Evolutionary conservation across 2,888 invertebrate genomes (phyloP).

Genomic region (Strigamia crassipes): DNA sequence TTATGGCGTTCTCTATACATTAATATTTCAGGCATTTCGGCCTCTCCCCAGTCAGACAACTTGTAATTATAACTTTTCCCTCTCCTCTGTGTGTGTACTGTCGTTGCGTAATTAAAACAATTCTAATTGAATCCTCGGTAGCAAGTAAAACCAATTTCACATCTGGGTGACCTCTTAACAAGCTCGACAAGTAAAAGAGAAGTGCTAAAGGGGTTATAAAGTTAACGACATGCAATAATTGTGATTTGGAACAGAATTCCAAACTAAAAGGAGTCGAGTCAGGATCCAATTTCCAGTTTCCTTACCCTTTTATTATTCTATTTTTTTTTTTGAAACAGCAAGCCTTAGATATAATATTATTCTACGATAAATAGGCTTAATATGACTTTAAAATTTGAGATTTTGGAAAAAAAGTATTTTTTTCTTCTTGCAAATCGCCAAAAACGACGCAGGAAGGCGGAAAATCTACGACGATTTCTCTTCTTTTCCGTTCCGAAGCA

Average conservation of each 20-base stretch:
- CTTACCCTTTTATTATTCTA: no score
- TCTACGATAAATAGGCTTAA: neutral
- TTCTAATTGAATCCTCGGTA: neutral
- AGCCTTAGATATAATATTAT: neutral
- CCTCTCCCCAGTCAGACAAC: neutral
- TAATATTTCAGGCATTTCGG: neutral
- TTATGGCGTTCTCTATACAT: neutral
- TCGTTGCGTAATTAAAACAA: neutral
- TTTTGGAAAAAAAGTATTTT: neutral
- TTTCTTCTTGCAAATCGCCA: neutral
- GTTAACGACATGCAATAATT: slow-evolving; percentile 10
- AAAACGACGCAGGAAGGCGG: neutral
- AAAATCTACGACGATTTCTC: neutral
- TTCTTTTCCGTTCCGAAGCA: neutral
- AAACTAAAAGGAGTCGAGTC: neutral
- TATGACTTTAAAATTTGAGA: neutral
- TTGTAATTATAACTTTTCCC: neutral
- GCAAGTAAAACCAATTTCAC: slow-evolving; percentile 3
- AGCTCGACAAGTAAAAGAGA: neutral
- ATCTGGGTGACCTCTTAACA: neutral
- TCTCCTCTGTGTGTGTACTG: neutral
- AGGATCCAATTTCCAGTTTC: neutral
- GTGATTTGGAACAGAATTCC: neutral
- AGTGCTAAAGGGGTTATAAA: slow-evolving; percentile 10
- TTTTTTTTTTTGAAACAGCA: neutral